Conservation (phyloP, 2,888 invertebrate genomes). For the Cheilosia vernalis region DNA sequence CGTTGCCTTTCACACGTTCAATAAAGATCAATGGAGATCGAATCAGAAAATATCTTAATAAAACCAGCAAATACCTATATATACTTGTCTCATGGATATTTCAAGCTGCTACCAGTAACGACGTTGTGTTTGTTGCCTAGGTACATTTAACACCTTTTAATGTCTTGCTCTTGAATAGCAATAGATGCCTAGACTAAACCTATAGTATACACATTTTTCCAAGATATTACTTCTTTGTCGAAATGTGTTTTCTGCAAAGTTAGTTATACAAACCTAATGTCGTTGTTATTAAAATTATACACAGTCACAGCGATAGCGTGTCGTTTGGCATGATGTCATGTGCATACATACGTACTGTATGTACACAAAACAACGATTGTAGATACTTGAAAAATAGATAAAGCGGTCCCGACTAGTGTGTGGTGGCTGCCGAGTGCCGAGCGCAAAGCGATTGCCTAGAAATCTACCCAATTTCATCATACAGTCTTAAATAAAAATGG, state of each 20-base stretch:
- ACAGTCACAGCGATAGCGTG: not conserved
- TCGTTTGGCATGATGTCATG: slow-evolving; percentile 16
- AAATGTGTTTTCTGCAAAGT: not conserved
- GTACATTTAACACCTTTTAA: too few relatives aligned
- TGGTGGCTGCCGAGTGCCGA: not conserved
- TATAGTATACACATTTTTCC: not conserved
- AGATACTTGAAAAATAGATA: slow-evolving; percentile 17
- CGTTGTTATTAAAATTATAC: too few relatives aligned
- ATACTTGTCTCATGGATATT: too few relatives aligned
- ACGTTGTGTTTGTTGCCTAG: too few relatives aligned
- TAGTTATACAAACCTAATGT: not conserved
- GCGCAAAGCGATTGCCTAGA: not conserved
- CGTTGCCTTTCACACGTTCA: too few relatives aligned
- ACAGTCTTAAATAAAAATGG: not conserved
- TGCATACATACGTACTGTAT: not conserved
- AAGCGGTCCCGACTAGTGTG: not conserved
- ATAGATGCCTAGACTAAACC: too few relatives aligned
- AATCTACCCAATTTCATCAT: slow-evolving; percentile 16
- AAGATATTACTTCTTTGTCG: not conserved
- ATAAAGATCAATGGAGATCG: too few relatives aligned
- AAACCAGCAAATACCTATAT: too few relatives aligned
- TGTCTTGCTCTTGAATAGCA: too few relatives aligned
- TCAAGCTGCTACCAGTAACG: too few relatives aligned
- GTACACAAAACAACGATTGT: not conserved
- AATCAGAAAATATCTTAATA: too few relatives aligned